These are phyloP conservation scores for Drosophila tristis DNA, from an alignment of 1,140 invertebrate genomes.

Conservation along the genomic window DNA sequence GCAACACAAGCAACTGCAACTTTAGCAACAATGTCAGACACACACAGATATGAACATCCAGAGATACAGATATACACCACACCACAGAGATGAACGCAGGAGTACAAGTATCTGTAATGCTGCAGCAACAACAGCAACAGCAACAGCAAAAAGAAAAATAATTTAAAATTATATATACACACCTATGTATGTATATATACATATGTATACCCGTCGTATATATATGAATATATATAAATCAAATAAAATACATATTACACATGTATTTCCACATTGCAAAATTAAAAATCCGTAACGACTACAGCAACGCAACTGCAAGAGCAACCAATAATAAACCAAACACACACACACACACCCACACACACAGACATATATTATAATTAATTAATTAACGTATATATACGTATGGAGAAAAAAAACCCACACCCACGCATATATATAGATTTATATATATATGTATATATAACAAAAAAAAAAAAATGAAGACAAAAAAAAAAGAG, in stretches of 20 bases:
- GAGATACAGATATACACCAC: conserved; percentile 7
- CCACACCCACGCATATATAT: conserved; percentile 19
- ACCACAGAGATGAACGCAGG: conserved; percentile 6
- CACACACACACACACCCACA: conserved; percentile 27
- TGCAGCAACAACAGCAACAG: conserved; percentile 62
- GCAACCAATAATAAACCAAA: conserved; percentile 69
- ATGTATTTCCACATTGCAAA: conserved; percentile 46
- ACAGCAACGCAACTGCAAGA: conserved; percentile 49
- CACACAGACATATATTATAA: conserved; percentile 44
- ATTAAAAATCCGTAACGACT: conserved; percentile 66
- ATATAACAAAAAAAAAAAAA: conserved; percentile 12
- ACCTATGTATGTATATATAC: conserved; percentile 29
- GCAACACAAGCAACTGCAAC: conserved; percentile 35
- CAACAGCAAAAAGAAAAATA: conserved; percentile 36
- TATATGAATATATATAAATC: conserved; percentile 33
- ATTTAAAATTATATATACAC: conserved; percentile 52
- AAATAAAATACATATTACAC: conserved; percentile 49
- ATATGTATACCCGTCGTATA: conserved; percentile 23
- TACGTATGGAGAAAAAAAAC: conserved; percentile 18
- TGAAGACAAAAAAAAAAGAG: conserved; percentile 26
- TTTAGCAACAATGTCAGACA: conserved; percentile 50
- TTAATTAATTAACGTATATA: conserved; percentile 74
- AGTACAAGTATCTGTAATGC: conserved; percentile 46
- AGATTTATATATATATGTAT: conserved; percentile 37
- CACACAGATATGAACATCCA: conserved; percentile 9